Evolutionary conservation across 2,797 vertebrate species (phyloP).

Genomic region (Galaxias olidus): DNA sequence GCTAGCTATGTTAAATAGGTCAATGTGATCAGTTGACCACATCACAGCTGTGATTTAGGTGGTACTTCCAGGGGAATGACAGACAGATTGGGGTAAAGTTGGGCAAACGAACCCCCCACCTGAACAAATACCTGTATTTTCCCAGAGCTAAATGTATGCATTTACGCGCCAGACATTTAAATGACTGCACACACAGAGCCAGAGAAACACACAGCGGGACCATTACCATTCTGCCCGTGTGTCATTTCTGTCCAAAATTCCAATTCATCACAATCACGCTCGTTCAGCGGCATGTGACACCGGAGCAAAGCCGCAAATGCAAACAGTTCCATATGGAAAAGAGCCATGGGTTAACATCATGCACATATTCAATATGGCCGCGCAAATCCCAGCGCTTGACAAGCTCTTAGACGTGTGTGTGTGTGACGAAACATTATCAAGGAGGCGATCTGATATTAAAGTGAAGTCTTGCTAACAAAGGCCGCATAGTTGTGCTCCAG

Average conservation of each 20-base stretch:
- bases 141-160: slow-evolving; percentile 74
- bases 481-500: too few relatives aligned
- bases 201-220: slow-evolving; percentile 38
- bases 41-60: slow-evolving; percentile 57
- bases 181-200: slow-evolving; percentile 59
- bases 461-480: too few relatives aligned
- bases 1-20: slow-evolving; percentile 40
- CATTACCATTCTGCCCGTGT: slow-evolving; percentile 72
- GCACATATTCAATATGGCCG: slow-evolving; percentile 32
- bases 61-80: slow-evolving; percentile 53
- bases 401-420: not conserved
- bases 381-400: not conserved
- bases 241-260: slow-evolving; percentile 72
- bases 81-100: slow-evolving; percentile 52
- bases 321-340: slow-evolving; percentile 75
- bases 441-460: too few relatives aligned
- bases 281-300: slow-evolving; percentile 71
- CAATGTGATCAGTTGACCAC: slow-evolving; percentile 62
- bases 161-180: slow-evolving; percentile 68
- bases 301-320: slow-evolving; percentile 60
- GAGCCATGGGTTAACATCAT: slow-evolving; percentile 47
- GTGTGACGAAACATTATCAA: not conserved
- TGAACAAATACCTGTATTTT: slow-evolving; percentile 84
- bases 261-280: slow-evolving; percentile 78
- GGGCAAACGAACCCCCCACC: slow-evolving; percentile 68